Conservation (phyloP, 2,888 invertebrate species). For the Habroteleia sp. region DNA sequence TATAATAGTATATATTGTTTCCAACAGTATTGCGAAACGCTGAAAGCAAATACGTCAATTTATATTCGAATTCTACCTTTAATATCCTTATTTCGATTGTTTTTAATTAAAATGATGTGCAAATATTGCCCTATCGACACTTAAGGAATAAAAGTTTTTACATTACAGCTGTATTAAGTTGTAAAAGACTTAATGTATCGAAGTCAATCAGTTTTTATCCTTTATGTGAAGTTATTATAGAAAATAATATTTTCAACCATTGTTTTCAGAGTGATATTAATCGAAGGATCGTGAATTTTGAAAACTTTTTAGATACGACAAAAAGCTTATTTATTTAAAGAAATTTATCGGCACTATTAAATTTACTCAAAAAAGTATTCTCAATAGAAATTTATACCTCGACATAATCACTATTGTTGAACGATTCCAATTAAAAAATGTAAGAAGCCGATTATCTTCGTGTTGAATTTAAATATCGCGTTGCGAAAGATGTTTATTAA, state of each 20-base stretch:
- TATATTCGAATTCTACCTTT: too few species aligned
- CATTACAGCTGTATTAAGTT: too few species aligned
- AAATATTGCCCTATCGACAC: too few species aligned
- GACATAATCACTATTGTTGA: slow-evolving; percentile 1
- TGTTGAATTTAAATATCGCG: slow-evolving; percentile 25
- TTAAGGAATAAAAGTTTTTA: too few species aligned
- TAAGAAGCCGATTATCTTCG: slow-evolving; percentile 25
- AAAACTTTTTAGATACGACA: slow-evolving; percentile 3
- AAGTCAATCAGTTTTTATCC: too few species aligned
- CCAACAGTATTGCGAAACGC: too few species aligned
- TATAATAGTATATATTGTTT: too few species aligned
- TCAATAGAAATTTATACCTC: slow-evolving; percentile 1
- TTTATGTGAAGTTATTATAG: slow-evolving; percentile 21
- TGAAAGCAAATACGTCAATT: too few species aligned
- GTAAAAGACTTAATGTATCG: too few species aligned
- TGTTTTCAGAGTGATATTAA: slow-evolving; percentile 23
- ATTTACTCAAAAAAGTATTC: not conserved
- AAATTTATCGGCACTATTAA: slow-evolving; percentile 9
- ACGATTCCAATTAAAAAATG: slow-evolving; percentile 8
- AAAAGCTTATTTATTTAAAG: slow-evolving; percentile 23
- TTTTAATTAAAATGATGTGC: too few species aligned
- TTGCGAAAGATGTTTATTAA: slow-evolving; percentile 43
- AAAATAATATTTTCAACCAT: slow-evolving; percentile 12
- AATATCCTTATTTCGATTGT: too few species aligned
- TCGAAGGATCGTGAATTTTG: slow-evolving; percentile 17